Conservation (phyloP, 2,113 vertebrate genomes). For the Chloebia gouldiae region DNA sequence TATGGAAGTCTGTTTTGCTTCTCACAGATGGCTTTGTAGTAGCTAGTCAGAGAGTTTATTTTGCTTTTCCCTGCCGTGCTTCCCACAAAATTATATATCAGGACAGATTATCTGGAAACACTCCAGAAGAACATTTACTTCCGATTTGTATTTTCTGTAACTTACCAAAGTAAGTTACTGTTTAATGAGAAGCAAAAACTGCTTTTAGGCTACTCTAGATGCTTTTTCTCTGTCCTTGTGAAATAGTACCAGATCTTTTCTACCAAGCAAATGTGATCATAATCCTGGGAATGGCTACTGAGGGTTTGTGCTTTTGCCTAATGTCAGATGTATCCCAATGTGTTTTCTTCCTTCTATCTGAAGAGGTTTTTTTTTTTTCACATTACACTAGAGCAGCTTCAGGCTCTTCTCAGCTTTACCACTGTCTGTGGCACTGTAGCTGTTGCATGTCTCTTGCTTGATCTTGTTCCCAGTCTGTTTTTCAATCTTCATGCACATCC, state of each 20-base stretch:
- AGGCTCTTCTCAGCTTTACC: neutral
- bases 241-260: neutral
- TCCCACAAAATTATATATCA: neutral
- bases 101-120: neutral
- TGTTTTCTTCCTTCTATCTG: neutral
- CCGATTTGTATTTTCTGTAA: neutral
- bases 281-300: neutral
- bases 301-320: neutral
- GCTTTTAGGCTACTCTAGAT: neutral
- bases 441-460: neutral
- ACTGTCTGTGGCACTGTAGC: neutral
- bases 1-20: neutral
- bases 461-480: neutral
- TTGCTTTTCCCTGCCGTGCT: constrained; percentile 4
- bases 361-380: neutral
- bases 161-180: neutral
- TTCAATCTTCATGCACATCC: neutral
- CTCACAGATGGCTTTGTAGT: neutral
- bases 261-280: neutral
- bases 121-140: neutral
- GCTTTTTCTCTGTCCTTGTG: neutral
- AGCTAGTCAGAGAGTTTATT: neutral
- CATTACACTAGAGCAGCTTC: neutral
- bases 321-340: neutral
- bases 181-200: neutral